Conservation (phyloP, 1,140 invertebrate genomes). For the Coelopa frigida region DNA sequence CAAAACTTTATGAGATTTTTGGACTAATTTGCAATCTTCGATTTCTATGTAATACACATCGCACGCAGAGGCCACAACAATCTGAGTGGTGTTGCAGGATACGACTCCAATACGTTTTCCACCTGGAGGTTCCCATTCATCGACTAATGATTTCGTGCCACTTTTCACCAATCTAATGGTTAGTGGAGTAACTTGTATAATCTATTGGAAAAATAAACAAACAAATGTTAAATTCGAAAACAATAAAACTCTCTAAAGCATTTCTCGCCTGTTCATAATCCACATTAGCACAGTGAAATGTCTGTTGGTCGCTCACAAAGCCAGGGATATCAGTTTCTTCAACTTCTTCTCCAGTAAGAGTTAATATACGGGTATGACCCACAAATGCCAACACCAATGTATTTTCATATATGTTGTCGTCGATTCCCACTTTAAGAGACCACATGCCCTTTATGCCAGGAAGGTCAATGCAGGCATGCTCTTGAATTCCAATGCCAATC, state of each 20-base stretch:
- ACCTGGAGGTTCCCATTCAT: constrained; percentile 71
- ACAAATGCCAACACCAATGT: constrained; percentile 90
- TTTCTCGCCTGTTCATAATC: constrained; percentile 63
- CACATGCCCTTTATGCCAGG: constrained; percentile 96
- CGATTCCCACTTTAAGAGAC: constrained; percentile 72
- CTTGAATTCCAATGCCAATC: constrained; percentile 96
- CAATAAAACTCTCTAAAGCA: neutral
- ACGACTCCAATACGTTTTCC: constrained; percentile 80
- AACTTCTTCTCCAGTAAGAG: constrained; percentile 88
- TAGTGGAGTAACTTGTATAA: constrained; percentile 61
- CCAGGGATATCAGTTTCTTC: constrained; percentile 92
- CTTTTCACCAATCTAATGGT: constrained; percentile 63
- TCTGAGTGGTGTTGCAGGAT: constrained; percentile 73
- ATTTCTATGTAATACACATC: constrained; percentile 87
- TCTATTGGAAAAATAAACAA: constrained; percentile 12
- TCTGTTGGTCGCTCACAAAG: constrained; percentile 85
- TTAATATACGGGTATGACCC: constrained; percentile 84
- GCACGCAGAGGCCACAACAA: constrained; percentile 83
- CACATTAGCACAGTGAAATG: constrained; percentile 89
- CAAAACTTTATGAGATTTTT: constrained; percentile 46
- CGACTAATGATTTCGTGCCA: constrained; percentile 59
- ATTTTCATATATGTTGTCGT: constrained; percentile 59
- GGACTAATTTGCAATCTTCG: constrained; percentile 55
- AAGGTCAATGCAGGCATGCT: constrained; percentile 94
- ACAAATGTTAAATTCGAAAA: neutral